Base-by-base conservation (phyloP, 2,113 vertebrate genomes). In the Syngnathus scovelli region DNA sequence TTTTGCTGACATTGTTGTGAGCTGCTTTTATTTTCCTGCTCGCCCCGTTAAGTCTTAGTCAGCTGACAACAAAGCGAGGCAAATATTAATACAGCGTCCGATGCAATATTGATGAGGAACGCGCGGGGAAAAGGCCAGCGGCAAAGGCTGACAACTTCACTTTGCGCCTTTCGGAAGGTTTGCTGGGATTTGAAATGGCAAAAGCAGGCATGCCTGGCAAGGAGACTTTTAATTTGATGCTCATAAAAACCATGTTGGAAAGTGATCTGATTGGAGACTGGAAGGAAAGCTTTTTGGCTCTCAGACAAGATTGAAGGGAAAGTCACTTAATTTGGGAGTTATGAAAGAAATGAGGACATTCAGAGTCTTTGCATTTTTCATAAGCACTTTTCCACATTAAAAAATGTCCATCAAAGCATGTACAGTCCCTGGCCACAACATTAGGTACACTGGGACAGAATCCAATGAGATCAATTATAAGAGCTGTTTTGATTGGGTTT, bases 31-130 rank as follows among this genome's bases (percentile, higher is more conserved):
- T 84, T 81, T 78, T 78, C 73, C 75, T 80, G 77, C 78, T 62
- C 79, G 69, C 62, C 69, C 75, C 71, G 72, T 81, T 83, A 81
- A 82, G 77, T 78, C 85, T 46, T 46, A 69, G 75, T 76, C 79
- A 85, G 76, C 77, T 78, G 77, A 77, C 62, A 27, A 88, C 78
- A 88, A 85, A 82, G 78, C 3, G 61, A 84, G 67, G 85, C 84
- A 85, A 87, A 89, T 88, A 86, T 85, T 83, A 87, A 84, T 77
- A 85, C 78, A 64, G 27, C 66, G 68, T 18, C 54, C 37, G 67
- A 78, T 91, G 83, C 69, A 90, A 79, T 83, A 88, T 89, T 87
- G 76, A 91, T 88, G 79, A 83, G 44, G 70, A 73, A 78, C 61
- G 77, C 69, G 70, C 43, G 76, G 64, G 61, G 78, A 78, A 80